Evolutionary conservation across 2,797 vertebrate species (phyloP).

Genomic region (Pseudomugil tenellus): DNA sequence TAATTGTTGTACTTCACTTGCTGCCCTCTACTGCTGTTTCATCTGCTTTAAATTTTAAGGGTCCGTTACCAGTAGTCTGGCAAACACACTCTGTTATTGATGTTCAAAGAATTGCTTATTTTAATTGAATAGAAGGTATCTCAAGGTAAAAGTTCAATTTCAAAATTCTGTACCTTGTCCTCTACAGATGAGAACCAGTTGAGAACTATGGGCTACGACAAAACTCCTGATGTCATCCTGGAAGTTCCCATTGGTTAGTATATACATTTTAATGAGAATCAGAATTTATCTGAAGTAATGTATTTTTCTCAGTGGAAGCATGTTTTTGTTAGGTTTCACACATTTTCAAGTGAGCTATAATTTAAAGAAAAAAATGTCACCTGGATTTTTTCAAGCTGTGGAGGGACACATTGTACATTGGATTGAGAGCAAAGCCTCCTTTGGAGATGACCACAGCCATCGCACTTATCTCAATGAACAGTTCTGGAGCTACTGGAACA

Average conservation of each 20-base stretch:
- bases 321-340: neutral
- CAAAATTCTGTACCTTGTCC: slow-evolving; percentile 52
- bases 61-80: slow-evolving; percentile 49
- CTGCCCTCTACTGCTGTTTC: slow-evolving; percentile 56
- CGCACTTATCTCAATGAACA: slow-evolving; percentile 95
- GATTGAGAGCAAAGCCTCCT: slow-evolving; percentile 99
- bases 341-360: slow-evolving; percentile 20
- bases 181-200: slow-evolving; percentile 95
- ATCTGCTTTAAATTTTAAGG: slow-evolving; percentile 41
- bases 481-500: slow-evolving; percentile 99
- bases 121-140: slow-evolving; percentile 8
- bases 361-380: slow-evolving; percentile 27
- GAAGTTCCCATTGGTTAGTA: slow-evolving; percentile 94
- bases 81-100: slow-evolving; percentile 37
- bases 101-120: neutral
- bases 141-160: slow-evolving; percentile 9
- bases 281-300: neutral
- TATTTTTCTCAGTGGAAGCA: neutral
- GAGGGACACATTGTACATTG: slow-evolving; percentile 97
- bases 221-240: slow-evolving; percentile 98
- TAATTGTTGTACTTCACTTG: slow-evolving; percentile 61
- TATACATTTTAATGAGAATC: slow-evolving; percentile 15
- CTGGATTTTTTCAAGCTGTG: slow-evolving; percentile 83
- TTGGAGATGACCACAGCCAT: slow-evolving; percentile 97
- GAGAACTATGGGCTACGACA: slow-evolving; percentile 96